Evolutionary conservation across 2,797 vertebrate genomes (phyloP), one percentile per base, ranked within the genome.

Genomic region (Xerus rutilus): DNA sequence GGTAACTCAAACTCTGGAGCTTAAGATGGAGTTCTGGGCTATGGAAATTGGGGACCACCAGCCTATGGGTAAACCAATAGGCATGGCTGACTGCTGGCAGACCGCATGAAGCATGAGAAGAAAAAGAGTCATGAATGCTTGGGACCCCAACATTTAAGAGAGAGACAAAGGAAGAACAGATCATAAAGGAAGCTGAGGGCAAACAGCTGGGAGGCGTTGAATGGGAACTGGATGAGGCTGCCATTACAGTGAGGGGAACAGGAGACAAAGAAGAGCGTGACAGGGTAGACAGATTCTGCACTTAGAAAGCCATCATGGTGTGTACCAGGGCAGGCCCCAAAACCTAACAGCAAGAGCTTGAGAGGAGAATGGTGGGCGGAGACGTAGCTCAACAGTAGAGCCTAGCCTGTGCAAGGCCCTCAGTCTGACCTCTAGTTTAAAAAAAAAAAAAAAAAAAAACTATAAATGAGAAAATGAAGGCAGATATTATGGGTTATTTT

Each of bases 281-380:
- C 7, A 0, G 8, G n/a, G 54, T 35, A n/a, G 23, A 21, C 5
- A 65, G 81, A 77, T 6, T 43, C 78, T 54, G 13, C 35, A 67
- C 15, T 32, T 32, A 64, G 67, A 28, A 79, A 62, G 25, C 39
- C 69, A 25, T 4, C 3, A 18, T 0, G 15, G 30, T 1, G 30
- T 17, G 43, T 9, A 7, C 30, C 17, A 13, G 3, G 2, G 59
- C 1, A 13, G 25, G 4, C 12, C 11, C 7, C 2, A 23, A 74
- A 77, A 52, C 23, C 7, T 32, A 49, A 17, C 11, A 3, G 1
- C 30, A 43, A 3, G 0, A 3, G 21, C 49, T 64, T 35, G 14
- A 39, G 59, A 73, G 67, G 30, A 83, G 30, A 89, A 67, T 18
- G 28, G 30, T 13, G 54, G n/a, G 59, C 59, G 21, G 59, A 23